Base-by-base conservation (phyloP, 1,140 invertebrate genomes). In the Vanessa tameamea region DNA sequence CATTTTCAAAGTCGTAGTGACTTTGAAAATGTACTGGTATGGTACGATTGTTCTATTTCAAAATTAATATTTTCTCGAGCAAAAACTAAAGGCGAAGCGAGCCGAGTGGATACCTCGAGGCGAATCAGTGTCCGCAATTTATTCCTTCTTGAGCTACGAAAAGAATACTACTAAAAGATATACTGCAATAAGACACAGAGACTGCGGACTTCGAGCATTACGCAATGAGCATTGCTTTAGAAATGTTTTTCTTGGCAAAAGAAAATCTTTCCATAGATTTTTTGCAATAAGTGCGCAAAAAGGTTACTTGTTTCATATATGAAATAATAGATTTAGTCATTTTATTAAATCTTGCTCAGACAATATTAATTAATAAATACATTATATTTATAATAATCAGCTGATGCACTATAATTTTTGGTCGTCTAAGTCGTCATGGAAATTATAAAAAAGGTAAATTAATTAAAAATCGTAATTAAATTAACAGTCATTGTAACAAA, bases 101-200 rank as follows among this genome's bases (percentile, higher is more conserved):
- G 55, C 43, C 12, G 51, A 55, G 50, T 59, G 16, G 37, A 69
- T 59, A 59, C 51, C 71, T 67, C 51, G 47, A 50, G 64, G 71
- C 64, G 64, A 61, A 65, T 55, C 64, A 57, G 50, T 50, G 53
- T 72, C 11, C 55, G 23, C 71, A 67, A 72, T 72, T 67, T 48
- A 55, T 67, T 67, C n/a, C 50, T 53, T 67, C 65, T 67, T 51
- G 48, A 37, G 31, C 14, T 37, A 59, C 64, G 26, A 61, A 48
- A 67, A 72, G 47, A 61, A 72, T 48, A 61, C 53, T 59, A 47
- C 43, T 59, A n/a, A 59, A 55, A 67, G 53, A 59, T 69, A 51
- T 47, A 68, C 55, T 48, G 55, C 37, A 59, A 37, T 69, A 53
- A 53, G 63, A 55, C 55, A 51, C 64, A 66, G 51, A n/a, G 64